Evolutionary conservation across 2,888 invertebrate species (phyloP), one percentile per base, ranked within the genome.

Genomic region (Blastobasis lacticolella): DNA sequence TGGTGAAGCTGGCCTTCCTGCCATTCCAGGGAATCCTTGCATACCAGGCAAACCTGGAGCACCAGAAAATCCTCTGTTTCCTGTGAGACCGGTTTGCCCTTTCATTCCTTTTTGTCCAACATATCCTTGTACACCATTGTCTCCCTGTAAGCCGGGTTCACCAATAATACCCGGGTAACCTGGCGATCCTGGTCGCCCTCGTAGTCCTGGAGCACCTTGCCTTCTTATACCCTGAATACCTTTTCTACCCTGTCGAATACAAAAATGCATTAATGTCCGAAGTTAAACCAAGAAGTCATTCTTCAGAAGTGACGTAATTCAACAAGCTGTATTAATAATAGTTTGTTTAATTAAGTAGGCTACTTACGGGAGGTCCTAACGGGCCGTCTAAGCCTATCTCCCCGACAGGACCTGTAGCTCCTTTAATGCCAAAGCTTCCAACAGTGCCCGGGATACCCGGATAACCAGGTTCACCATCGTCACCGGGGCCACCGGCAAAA

Each of bases 101-200:
- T 90, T 90, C 49, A 75, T 71, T 51, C 92, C 92, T 51, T 81
- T 78, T 10, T 69, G 75, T 4, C 92, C 92, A 0, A 57, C 48
- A 50, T 70, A 67, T 70, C 91, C 72, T 56, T 60, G 62, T 40
- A 70, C 48, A 58, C 91, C 78, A 63, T 75, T 61, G 0, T 49
- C 47, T 45, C 92, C 92, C 62, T 71, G 76, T 43, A 71, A 62
- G 6, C 91, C 91, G 42, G 77, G 77, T 6, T 78, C 69, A 49
- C 88, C 97, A 79, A 95, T 64, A 37, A 41, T 52, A 10, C 86
- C 96, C 38, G 90, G 82, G 37, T 54, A 54, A 37, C 97, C 97
- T 5, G 93, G 91, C 71, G 90, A 91, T 43, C 97, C 97, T 49
- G 91, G 90, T 58, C 90, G 88, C 55, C 97, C 96, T 70, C 91